These are phyloP conservation scores for Aurelia aurita DNA, from an alignment of 30 jellyfish, hydroid and myxozoan genomes.

Conservation along the genomic window DNA sequence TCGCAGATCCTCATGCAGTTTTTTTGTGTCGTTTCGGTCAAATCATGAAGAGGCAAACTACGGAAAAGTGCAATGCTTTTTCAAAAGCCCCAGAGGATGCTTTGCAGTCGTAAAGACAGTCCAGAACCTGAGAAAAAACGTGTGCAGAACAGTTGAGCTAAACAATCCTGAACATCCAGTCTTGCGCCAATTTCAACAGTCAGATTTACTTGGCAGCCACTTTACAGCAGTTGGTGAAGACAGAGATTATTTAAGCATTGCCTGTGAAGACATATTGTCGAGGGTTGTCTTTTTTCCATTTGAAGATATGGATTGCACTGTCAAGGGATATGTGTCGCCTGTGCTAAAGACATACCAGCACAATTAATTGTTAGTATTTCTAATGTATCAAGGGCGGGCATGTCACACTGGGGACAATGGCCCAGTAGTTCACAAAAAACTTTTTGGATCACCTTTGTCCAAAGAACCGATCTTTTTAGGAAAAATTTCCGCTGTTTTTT, in stretches of 20 bases:
- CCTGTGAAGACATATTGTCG: slow-evolving; percentile 6
- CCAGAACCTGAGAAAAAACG: slow-evolving; percentile 8
- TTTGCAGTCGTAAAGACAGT: slow-evolving; percentile 14
- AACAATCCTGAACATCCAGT: slow-evolving; percentile 21
- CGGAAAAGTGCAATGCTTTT: slow-evolving; percentile 3
- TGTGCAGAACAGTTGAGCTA: slow-evolving; percentile 11
- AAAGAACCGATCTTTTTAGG: too few relatives aligned
- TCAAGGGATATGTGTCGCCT: slow-evolving; percentile 19
- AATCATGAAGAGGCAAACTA: neutral
- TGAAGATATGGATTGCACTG: neutral
- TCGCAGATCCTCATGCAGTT: slow-evolving; percentile 30
- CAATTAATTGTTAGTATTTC: neutral
- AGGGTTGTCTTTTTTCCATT: slow-evolving; percentile 5
- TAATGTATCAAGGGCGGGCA: too few relatives aligned
- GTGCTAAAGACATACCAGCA: slow-evolving; percentile 23
- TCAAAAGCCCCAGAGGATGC: slow-evolving; percentile 4
- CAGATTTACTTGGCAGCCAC: slow-evolving; percentile 13
- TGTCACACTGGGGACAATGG: too few relatives aligned
- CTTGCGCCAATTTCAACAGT: slow-evolving; percentile 9
- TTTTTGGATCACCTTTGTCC: too few relatives aligned
- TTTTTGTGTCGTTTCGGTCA: neutral
- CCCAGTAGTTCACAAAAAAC: too few relatives aligned
- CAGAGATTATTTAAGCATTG: neutral
- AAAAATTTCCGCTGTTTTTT: too few relatives aligned
- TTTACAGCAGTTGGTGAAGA: slow-evolving; percentile 3